These are phyloP conservation scores for Onychostoma macrolepis DNA, from an alignment of 2,113 vertebrate species.

Conservation along the genomic window DNA sequence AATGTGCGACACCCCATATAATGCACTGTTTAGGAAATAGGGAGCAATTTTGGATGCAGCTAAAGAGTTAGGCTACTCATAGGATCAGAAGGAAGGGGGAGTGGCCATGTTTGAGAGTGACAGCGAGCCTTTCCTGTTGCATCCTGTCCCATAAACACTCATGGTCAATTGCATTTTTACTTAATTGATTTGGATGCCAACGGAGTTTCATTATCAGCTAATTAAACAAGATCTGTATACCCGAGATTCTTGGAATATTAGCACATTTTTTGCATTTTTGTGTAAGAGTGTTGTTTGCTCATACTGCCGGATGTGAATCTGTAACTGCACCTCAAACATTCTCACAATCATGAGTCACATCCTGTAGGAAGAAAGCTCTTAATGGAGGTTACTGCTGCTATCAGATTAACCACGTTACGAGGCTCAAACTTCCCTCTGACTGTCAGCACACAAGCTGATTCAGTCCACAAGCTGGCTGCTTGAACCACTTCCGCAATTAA, in stretches of 20 bases:
- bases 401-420: conserved; percentile 34
- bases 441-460: background rate
- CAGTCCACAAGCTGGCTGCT: conserved; percentile 21
- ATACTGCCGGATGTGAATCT: conserved; percentile 32
- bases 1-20: background rate
- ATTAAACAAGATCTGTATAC: background rate
- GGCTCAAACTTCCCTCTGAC: conserved; percentile 26
- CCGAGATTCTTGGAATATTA: background rate
- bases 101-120: background rate
- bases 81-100: background rate
- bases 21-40: background rate
- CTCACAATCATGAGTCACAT: conserved; percentile 44
- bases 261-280: conserved; percentile 17
- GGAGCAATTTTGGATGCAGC: background rate
- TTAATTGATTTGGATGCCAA: background rate
- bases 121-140: background rate
- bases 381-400: conserved; percentile 24
- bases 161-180: background rate
- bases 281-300: background rate
- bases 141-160: background rate
- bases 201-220: background rate
- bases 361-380: conserved; percentile 43
- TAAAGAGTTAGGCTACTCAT: background rate
- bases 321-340: conserved; percentile 32
- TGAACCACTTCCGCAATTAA: background rate